These are phyloP conservation scores for Paramuricea clavata DNA, from an alignment of 92 coral and sea anemone species.

Conservation along the genomic window DNA sequence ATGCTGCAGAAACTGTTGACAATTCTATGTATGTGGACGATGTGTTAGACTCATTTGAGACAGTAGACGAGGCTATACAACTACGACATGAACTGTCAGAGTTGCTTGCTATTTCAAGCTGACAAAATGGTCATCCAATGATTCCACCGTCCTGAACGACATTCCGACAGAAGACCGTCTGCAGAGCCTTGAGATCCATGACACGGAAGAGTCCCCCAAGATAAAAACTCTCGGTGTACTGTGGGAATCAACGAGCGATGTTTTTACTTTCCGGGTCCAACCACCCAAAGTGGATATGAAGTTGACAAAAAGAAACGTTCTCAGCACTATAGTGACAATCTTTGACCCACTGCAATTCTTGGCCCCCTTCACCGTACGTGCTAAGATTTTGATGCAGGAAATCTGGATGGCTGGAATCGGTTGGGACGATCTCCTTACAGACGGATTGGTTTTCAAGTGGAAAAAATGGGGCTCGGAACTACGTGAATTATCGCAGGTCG, in stretches of 20 bases:
- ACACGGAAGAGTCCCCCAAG: not conserved
- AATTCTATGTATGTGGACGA: slow-evolving; percentile 20
- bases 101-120: slow-evolving; percentile 5
- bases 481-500: not conserved
- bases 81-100: not conserved
- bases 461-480: not conserved
- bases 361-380: slow-evolving; percentile 3
- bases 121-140: slow-evolving; percentile 8
- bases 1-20: slow-evolving; percentile 21
- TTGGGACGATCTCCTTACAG: slow-evolving; percentile 21
- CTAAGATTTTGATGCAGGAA: slow-evolving; percentile 23
- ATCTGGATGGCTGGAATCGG: slow-evolving; percentile 37
- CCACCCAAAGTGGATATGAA: not conserved
- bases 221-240: slow-evolving; percentile 5
- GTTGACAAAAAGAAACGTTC: slow-evolving; percentile 22
- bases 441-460: not conserved
- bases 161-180: not conserved
- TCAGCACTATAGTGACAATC: slow-evolving; percentile 8
- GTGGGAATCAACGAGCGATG: not conserved
- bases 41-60: slow-evolving; percentile 5
- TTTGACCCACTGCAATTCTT: slow-evolving; percentile 29
- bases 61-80: not conserved
- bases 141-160: not conserved
- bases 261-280: not conserved
- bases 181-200: slow-evolving; percentile 1